Conservation (phyloP, 2,797 vertebrate species). For the Echiichthys vipera region DNA sequence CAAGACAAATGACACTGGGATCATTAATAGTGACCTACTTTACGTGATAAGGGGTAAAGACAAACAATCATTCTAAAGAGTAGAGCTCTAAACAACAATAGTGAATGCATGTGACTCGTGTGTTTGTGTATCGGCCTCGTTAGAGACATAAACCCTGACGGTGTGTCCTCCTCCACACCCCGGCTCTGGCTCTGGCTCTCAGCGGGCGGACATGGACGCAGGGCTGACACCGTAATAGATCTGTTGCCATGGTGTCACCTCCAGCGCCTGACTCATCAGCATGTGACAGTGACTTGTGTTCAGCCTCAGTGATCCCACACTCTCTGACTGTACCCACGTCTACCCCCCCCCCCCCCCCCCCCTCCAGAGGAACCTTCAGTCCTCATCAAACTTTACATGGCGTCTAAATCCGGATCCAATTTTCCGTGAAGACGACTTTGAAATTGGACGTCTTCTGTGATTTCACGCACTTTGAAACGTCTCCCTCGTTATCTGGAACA, state of each 20-base stretch:
- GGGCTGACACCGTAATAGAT: not conserved
- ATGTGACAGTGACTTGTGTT: not conserved
- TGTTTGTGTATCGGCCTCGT: no score
- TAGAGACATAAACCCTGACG: no score
- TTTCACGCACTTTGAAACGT: conserved; percentile 24
- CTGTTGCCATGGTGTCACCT: conserved; percentile 38
- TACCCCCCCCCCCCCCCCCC: not conserved
- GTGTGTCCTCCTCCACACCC: not conserved
- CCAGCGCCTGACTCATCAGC: conserved; percentile 38
- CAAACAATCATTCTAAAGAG: no score
- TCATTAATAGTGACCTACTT: no score
- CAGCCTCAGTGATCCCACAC: conserved; percentile 23
- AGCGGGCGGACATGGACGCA: not conserved
- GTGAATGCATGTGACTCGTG: no score
- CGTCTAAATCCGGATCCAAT: conserved; percentile 15
- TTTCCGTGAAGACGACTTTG: not conserved
- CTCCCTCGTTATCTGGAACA: conserved; percentile 21
- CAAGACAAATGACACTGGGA: no score
- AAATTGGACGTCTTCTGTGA: conserved; percentile 24
- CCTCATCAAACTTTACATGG: not conserved
- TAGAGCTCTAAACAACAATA: no score
- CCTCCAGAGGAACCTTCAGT: not conserved
- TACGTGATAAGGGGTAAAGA: no score
- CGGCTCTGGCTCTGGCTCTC: conserved; percentile 1
- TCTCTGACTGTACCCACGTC: not conserved